These are phyloP conservation scores for Endotricha flammealis DNA, from an alignment of 2,888 invertebrate genomes.

Conservation along the genomic window DNA sequence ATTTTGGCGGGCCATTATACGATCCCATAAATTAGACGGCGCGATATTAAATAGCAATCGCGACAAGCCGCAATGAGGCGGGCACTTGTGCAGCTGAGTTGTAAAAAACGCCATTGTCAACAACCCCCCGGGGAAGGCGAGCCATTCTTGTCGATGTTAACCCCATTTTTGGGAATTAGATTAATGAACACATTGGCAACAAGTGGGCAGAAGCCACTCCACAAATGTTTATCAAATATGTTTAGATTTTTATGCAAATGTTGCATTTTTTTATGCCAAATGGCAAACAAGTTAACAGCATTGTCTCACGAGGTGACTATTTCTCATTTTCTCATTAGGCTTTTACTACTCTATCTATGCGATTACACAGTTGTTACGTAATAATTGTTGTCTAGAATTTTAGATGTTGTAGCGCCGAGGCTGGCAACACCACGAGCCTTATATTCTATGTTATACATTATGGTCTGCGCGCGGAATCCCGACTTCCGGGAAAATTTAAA, in stretches of 20 bases:
- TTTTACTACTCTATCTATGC: too few relatives aligned
- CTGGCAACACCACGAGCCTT: too few relatives aligned
- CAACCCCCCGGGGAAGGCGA: slow-evolving; percentile 6
- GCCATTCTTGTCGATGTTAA: slow-evolving; percentile 9
- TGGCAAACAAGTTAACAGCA: slow-evolving; percentile 1
- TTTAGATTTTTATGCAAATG: slow-evolving; percentile 11
- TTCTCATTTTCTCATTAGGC: too few relatives aligned
- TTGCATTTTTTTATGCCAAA: too few relatives aligned
- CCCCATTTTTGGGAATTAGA: slow-evolving; percentile 25
- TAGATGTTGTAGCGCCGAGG: too few relatives aligned
- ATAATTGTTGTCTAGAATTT: too few relatives aligned
- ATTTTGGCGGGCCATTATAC: too few relatives aligned
- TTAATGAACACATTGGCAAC: slow-evolving; percentile 36
- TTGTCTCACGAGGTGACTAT: slow-evolving; percentile 1
- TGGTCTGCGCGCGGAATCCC: too few relatives aligned
- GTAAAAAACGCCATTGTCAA: slow-evolving; percentile 44
- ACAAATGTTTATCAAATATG: slow-evolving; percentile 15
- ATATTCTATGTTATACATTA: too few relatives aligned
- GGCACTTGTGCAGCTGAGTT: slow-evolving; percentile 69
- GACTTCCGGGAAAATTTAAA: too few relatives aligned
- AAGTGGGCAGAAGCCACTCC: slow-evolving; percentile 34
- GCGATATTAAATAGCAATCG: slow-evolving; percentile 42
- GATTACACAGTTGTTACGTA: too few relatives aligned
- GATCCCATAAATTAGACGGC: too few relatives aligned
- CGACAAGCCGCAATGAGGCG: slow-evolving; percentile 34